A percentile compares a stretch with the other conserved stretches of the same genome.
These are phyloP conservation scores for Grapholita molesta DNA, from an alignment of 1,140 invertebrate genomes.

Conservation along the genomic window DNA sequence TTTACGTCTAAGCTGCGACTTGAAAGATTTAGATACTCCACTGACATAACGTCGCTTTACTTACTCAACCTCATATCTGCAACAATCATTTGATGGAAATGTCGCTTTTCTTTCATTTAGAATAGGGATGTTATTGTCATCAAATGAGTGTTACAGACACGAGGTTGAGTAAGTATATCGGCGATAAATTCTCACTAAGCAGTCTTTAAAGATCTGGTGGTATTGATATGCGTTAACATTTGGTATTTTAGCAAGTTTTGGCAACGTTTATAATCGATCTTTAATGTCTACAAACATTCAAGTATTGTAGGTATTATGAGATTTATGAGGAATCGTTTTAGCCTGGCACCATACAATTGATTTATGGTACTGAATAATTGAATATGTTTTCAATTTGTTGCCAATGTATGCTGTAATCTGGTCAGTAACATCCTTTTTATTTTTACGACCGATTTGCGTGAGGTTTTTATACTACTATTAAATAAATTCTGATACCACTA, in stretches of 20 bases:
- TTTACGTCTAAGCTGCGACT: too few species aligned
- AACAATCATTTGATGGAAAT: too few species aligned
- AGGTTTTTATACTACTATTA: background rate
- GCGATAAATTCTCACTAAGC: too few species aligned
- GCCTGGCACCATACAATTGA: background rate
- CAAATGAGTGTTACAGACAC: too few species aligned
- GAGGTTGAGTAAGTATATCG: too few species aligned
- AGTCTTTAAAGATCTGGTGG: too few species aligned
- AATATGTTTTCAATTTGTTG: background rate
- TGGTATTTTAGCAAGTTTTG: background rate
- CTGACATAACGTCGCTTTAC: too few species aligned
- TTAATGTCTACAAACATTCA: background rate
- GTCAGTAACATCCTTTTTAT: background rate
- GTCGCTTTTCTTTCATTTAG: too few species aligned
- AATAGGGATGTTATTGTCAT: too few species aligned
- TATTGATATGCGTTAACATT: background rate
- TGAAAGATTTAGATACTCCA: too few species aligned
- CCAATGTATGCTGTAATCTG: constrained; percentile 1
- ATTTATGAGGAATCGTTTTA: background rate
- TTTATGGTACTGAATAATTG: background rate
- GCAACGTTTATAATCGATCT: background rate
- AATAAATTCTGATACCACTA: background rate
- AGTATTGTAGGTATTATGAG: too few species aligned
- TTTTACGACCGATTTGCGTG: background rate
- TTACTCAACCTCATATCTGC: too few species aligned